These are phyloP conservation scores for Epizoanthus illoricatus DNA, from an alignment of 92 coral and sea anemone species.

Conservation along the genomic window DNA sequence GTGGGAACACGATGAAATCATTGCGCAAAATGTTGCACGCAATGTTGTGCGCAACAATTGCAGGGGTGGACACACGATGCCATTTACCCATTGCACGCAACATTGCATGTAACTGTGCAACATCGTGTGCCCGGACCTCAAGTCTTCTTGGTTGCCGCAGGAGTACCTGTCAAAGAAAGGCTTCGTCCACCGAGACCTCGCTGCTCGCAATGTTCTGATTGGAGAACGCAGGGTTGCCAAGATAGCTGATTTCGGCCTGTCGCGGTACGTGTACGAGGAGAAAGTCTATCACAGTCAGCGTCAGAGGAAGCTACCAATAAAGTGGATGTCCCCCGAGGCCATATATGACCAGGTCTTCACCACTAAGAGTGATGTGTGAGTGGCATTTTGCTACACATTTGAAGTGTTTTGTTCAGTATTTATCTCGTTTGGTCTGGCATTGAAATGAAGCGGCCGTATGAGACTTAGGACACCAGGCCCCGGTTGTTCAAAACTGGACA, in stretches of 20 bases:
- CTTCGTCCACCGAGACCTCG: constrained; percentile 38
- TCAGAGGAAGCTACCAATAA: constrained; percentile 27
- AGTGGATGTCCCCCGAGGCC: constrained; percentile 42
- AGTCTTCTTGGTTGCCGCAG: not conserved
- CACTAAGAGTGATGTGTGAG: constrained; percentile 41
- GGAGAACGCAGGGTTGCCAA: constrained; percentile 26
- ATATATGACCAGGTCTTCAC: constrained; percentile 31
- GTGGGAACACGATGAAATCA: too few relatives aligned
- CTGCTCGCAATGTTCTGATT: constrained; percentile 36
- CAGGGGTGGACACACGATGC: too few relatives aligned
- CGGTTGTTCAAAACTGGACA: too few relatives aligned
- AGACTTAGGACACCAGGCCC: too few relatives aligned
- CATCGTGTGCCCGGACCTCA: too few relatives aligned
- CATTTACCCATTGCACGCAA: too few relatives aligned
- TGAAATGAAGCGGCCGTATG: too few relatives aligned
- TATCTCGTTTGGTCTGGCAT: too few relatives aligned
- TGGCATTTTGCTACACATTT: not conserved
- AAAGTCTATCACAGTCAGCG: constrained; percentile 32
- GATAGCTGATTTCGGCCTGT: constrained; percentile 31
- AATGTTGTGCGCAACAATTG: too few relatives aligned
- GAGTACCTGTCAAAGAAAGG: constrained; percentile 36
- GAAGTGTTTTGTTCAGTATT: too few relatives aligned
- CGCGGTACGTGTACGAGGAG: constrained; percentile 31
- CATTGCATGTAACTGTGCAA: not conserved
- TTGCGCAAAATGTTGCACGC: too few relatives aligned